Conservation (phyloP, 2,888 invertebrate species). For the Eristalis intricaria region DNA sequence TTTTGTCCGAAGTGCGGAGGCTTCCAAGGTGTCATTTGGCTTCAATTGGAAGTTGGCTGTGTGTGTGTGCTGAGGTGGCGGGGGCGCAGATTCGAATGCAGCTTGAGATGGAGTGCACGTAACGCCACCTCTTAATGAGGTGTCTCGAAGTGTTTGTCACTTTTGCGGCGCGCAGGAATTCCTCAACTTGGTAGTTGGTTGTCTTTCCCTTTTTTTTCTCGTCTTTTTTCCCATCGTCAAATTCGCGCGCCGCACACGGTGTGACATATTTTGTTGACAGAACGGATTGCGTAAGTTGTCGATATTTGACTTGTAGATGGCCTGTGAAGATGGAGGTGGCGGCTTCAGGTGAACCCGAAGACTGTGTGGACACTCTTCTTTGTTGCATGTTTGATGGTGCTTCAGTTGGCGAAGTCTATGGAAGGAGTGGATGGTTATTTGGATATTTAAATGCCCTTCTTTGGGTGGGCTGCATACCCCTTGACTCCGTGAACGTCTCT, state of each 20-base stretch:
- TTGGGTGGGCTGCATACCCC: too few relatives aligned
- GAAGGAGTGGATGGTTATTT: not conserved
- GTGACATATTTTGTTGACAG: constrained; percentile 1
- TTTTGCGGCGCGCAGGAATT: constrained; percentile 50
- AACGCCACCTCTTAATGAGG: constrained; percentile 72
- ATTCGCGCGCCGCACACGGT: not conserved
- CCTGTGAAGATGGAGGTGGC: not conserved
- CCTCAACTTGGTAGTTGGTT: constrained; percentile 22
- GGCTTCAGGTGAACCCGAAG: not conserved
- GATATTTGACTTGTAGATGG: not conserved
- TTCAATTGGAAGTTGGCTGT: constrained; percentile 53
- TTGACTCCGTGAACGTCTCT: too few relatives aligned
- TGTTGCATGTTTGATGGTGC: not conserved
- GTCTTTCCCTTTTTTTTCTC: not conserved
- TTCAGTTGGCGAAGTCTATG: not conserved
- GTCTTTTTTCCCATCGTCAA: not conserved
- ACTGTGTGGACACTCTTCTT: not conserved
- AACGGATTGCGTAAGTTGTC: not conserved
- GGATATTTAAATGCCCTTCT: too few relatives aligned
- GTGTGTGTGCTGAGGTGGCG: constrained; percentile 11
- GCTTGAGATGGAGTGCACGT: constrained; percentile 66
- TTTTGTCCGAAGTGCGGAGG: constrained; percentile 24
- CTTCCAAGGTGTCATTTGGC: constrained; percentile 69
- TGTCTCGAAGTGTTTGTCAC: constrained; percentile 66
- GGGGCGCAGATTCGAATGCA: constrained; percentile 8